These are phyloP conservation scores for Hyppa rectilinea DNA, from an alignment of 2,888 invertebrate genomes.

Conservation along the genomic window DNA sequence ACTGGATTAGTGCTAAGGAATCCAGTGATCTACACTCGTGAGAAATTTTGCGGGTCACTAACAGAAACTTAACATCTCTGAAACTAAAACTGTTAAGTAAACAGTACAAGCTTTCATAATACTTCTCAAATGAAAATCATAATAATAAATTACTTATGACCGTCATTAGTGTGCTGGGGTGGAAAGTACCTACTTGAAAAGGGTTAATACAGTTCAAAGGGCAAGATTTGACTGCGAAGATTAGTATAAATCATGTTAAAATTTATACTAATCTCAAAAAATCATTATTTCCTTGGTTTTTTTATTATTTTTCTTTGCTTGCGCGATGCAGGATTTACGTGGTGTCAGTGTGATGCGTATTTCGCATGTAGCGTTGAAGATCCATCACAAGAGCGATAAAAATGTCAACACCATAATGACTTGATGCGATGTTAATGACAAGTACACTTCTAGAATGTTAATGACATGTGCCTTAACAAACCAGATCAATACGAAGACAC, in stretches of 20 bases:
- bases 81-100: not conserved
- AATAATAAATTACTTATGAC: not conserved
- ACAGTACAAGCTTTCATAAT: not conserved
- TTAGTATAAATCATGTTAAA: not conserved
- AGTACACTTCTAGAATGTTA: slow-evolving; percentile 5
- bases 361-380: not conserved
- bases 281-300: not conserved
- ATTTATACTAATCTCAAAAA: no score
- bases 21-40: slow-evolving; percentile 1
- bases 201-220: not conserved
- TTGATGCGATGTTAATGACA: not conserved
- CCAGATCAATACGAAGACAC: slow-evolving; percentile 12
- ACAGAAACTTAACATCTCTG: not conserved
- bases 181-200: no score
- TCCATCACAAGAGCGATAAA: not conserved
- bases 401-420: not conserved
- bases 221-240: not conserved
- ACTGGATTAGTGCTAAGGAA: slow-evolving; percentile 1
- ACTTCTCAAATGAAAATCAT: not conserved
- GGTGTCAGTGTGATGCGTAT: not conserved
- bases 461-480: slow-evolving; percentile 24
- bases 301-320: not conserved
- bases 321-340: not conserved
- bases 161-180: not conserved
- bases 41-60: not conserved